Evolutionary conservation across 1,140 invertebrate genomes (phyloP).

Genomic region (Potamilus streckersoni): DNA sequence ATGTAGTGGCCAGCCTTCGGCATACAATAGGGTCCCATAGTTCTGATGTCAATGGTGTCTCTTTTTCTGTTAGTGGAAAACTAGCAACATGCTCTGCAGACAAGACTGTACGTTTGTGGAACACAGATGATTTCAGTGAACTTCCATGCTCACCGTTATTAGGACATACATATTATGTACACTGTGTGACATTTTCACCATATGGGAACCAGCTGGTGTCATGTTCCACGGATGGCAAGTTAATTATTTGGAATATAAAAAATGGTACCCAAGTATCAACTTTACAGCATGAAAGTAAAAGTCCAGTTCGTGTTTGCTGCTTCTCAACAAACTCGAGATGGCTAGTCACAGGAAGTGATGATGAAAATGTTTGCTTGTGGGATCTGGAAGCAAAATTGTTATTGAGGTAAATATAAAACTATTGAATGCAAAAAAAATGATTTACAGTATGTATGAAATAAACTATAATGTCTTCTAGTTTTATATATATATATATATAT

Average conservation of each 20-base stretch:
- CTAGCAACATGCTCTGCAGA: conserved; percentile 67
- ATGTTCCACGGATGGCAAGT: conserved; percentile 80
- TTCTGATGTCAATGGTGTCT: conserved; percentile 75
- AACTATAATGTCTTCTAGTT: too few species aligned
- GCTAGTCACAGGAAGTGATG: conserved; percentile 80
- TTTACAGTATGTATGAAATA: too few species aligned
- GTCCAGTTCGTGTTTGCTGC: conserved; percentile 76
- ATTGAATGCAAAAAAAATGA: too few species aligned
- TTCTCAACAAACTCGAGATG: conserved; percentile 77
- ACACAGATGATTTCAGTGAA: conserved; percentile 58
- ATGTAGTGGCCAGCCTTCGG: conserved; percentile 46
- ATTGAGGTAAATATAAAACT: conserved; percentile 69
- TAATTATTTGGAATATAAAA: conserved; percentile 78
- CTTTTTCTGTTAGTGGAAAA: conserved; percentile 51
- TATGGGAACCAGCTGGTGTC: conserved; percentile 78
- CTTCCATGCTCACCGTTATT: conserved; percentile 61
- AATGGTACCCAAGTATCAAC: conserved; percentile 73
- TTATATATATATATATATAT: too few species aligned
- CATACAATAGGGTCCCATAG: conserved; percentile 68
- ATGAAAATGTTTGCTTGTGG: conserved; percentile 81
- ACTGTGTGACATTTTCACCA: conserved; percentile 76
- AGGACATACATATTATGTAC: conserved; percentile 68
- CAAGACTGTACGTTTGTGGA: conserved; percentile 68
- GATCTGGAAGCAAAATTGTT: conserved; percentile 76
- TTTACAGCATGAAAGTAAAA: conserved; percentile 76